Percentiles rank a stretch among this genome's conserved stretches.
These are phyloP conservation scores for Triops longicaudatus DNA, from an alignment of 1,140 invertebrate species.

Conservation along the genomic window DNA sequence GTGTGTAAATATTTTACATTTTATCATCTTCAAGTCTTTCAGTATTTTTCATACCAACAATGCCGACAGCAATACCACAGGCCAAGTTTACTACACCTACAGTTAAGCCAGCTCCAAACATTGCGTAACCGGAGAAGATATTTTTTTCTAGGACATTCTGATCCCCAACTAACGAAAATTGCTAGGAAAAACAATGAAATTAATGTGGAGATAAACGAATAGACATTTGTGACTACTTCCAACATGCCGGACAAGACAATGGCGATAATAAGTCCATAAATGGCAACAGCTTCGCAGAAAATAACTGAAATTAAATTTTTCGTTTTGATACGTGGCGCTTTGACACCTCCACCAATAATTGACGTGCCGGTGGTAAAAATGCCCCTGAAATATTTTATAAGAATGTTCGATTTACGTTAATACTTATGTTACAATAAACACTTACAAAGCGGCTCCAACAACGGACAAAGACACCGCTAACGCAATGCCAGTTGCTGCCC, in stretches of 20 bases:
- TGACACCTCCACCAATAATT: constrained; percentile 95
- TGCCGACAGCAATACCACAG: constrained; percentile 90
- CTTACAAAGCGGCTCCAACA: constrained; percentile 88
- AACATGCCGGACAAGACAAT: constrained; percentile 85
- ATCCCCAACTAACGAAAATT: neutral
- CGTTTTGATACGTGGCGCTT: constrained; percentile 96
- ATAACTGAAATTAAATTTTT: constrained; percentile 99
- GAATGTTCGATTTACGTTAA: no score
- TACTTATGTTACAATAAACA: constrained; percentile 19
- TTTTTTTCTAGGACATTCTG: constrained; percentile 36
- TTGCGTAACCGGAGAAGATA: constrained; percentile 74
- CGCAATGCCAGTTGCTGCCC: constrained; percentile 83
- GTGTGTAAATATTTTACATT: no score
- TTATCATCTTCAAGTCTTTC: no score
- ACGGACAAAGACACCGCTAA: constrained; percentile 89
- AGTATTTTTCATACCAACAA: constrained; percentile 55
- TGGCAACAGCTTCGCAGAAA: constrained; percentile 97
- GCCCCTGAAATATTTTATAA: constrained; percentile 58
- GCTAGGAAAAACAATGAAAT: neutral
- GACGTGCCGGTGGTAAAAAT: constrained; percentile 94
- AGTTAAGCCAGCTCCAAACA: constrained; percentile 90
- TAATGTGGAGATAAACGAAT: neutral
- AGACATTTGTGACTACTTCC: constrained; percentile 42
- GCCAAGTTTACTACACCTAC: constrained; percentile 91
- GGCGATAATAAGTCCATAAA: constrained; percentile 96